phyloP scores from a whole-genome alignment of 2,797 vertebrate species.

The Naso thynnoides region DNA sequence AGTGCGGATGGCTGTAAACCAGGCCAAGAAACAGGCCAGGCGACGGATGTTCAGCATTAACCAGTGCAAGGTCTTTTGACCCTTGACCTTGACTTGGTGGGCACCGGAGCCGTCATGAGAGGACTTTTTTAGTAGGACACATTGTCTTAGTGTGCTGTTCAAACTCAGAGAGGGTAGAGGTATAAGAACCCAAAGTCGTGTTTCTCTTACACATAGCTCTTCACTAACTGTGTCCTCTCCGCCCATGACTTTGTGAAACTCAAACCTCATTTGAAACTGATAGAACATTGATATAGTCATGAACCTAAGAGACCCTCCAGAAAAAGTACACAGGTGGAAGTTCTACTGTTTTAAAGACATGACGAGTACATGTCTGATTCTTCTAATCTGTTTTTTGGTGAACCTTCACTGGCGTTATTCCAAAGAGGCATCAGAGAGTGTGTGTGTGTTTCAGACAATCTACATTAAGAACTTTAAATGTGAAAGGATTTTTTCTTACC shows the following conservation, averaged over 20 bases:
- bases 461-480: not conserved
- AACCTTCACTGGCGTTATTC: not conserved
- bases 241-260: not conserved
- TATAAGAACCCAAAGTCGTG: not conserved
- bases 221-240: conserved; percentile 16
- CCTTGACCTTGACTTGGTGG: conserved; percentile 25
- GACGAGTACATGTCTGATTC: not conserved
- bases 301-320: not conserved
- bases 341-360: conserved; percentile 2
- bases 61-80: conserved; percentile 90
- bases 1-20: conserved; percentile 91
- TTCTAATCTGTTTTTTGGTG: conserved; percentile 1
- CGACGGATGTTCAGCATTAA: conserved; percentile 89
- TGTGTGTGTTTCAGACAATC: conserved; percentile 6
- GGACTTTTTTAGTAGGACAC: not conserved
- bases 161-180: conserved; percentile 31
- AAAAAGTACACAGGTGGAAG: not conserved
- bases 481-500: not conserved
- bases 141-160: conserved; percentile 22
- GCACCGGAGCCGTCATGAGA: not conserved
- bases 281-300: conserved; percentile 8
- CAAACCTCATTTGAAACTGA: conserved; percentile 17
- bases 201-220: not conserved
- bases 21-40: conserved; percentile 85
- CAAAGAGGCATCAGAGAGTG: not conserved